Base-by-base conservation (phyloP, 1,140 invertebrate species). In the Hylaeus anthracinus region DNA sequence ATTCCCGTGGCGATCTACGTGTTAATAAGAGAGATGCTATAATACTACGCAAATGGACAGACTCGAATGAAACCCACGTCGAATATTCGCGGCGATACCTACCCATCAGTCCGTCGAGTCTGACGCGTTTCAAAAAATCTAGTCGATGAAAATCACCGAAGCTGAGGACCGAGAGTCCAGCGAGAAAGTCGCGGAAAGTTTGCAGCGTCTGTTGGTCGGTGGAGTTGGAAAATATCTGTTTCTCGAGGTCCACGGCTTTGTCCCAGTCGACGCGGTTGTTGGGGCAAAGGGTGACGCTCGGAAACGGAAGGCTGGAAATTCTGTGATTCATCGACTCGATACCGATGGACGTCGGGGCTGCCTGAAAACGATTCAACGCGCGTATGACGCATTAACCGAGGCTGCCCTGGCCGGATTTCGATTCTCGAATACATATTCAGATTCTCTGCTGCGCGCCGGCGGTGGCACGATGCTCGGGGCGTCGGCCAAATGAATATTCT, bases 91-190 rank as follows among this genome's bases (percentile, higher is more conserved):
- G 3, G 45, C 45, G 45, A 5, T 48, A 37, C 66, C 15, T 69
- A 84, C 82, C 69, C 12, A 61, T 56, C 43, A 84, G 63, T 65
- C 10, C 67, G 5, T 66, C 41, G 48, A 81, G 60, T n/a, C 37
- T 26, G 58, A 45, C 55, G 14, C 69, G n/a, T 53, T 69, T 77
- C 48, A 84, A 15, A 43, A 81, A 81, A 1, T 58, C 12, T 3
- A 84, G 15, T 1, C 70, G 43, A 37, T 84, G 79, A 15, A 84
- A 84, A 61, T 84, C 79, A 9, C 82, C 82, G 63, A 84, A 81
- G 56, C 73, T 84, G 26, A 84, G 60, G 15, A 77, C 55, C 10
- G 82, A 84, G 37, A 82, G 79, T n/a, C 26, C 58, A 3, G 53
- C 5, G 39, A 84, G 37, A 65, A 77, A 43, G 39, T 77, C 71